Evolutionary conservation across 2,888 invertebrate genomes (phyloP).

Genomic region (Dryococelus australis): DNA sequence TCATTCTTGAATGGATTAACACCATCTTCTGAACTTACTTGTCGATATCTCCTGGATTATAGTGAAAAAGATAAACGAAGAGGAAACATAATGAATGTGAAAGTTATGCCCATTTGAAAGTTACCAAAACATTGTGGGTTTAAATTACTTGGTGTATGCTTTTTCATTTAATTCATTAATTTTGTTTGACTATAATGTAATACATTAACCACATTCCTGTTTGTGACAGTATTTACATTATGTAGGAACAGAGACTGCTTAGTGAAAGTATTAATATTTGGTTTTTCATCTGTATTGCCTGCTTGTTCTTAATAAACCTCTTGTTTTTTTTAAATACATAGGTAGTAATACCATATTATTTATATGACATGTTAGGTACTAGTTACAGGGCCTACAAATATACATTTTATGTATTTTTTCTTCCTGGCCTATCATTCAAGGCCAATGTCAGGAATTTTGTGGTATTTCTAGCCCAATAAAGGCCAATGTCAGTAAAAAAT

Average conservation of each 20-base stretch:
- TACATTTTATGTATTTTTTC: too few species aligned
- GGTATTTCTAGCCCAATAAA: too few species aligned
- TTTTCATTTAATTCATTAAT: not conserved
- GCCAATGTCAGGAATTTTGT: not conserved
- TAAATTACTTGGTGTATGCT: not conserved
- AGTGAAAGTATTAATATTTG: not conserved
- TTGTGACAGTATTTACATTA: not conserved
- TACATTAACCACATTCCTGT: not conserved
- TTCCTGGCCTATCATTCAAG: not conserved
- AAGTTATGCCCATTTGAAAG: not conserved
- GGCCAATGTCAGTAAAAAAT: too few species aligned
- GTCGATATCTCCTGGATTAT: not conserved
- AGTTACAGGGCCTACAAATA: too few species aligned
- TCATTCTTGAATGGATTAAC: too few species aligned
- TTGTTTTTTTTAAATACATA: not conserved
- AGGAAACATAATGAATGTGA: not conserved
- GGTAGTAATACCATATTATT: not conserved
- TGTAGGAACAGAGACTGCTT: not conserved
- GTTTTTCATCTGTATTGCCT: not conserved
- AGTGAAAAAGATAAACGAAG: not conserved
- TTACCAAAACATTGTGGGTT: not conserved
- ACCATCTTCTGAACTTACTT: too few species aligned
- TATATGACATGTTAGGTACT: not conserved
- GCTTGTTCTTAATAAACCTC: not conserved
- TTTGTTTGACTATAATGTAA: not conserved